These are phyloP conservation scores for Aleadryas rufinucha DNA, from an alignment of 2,113 vertebrate species.

Conservation along the genomic window DNA sequence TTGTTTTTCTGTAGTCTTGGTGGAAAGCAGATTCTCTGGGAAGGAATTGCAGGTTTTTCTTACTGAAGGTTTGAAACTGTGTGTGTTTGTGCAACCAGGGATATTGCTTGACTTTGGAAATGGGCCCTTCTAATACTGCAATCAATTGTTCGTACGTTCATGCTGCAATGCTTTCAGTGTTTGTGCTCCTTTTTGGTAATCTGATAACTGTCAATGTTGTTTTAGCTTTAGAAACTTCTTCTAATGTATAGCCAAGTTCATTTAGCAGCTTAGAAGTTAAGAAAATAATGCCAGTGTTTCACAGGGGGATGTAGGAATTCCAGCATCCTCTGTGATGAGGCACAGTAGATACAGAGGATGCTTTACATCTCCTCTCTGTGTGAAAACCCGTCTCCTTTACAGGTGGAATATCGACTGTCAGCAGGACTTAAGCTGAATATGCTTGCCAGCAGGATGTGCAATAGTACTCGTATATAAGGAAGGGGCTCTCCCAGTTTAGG, in stretches of 20 bases:
- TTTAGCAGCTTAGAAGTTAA: neutral
- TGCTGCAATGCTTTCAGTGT: rapidly evolving
- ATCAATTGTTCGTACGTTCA: rapidly evolving
- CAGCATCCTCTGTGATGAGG: neutral
- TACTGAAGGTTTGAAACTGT: neutral
- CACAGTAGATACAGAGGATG: neutral
- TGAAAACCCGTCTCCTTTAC: neutral
- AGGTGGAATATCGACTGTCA: neutral
- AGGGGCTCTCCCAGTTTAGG: neutral
- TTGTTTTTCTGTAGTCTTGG: neutral
- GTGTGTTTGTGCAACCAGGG: neutral
- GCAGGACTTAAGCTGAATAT: neutral
- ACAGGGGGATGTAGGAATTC: neutral
- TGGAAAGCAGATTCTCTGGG: neutral
- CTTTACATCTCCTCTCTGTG: neutral
- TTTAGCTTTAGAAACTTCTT: neutral
- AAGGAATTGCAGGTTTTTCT: neutral
- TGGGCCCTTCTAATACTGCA: neutral
- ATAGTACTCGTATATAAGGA: neutral
- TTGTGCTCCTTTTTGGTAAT: neutral
- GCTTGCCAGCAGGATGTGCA: neutral
- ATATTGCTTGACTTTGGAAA: neutral
- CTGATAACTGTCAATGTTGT: neutral
- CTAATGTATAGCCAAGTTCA: neutral
- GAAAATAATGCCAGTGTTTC: neutral